Percentiles rank a stretch among this genome's conserved stretches.
phyloP scores from a whole-genome alignment of 2,113 vertebrate genomes.

The Grantiella picta region DNA sequence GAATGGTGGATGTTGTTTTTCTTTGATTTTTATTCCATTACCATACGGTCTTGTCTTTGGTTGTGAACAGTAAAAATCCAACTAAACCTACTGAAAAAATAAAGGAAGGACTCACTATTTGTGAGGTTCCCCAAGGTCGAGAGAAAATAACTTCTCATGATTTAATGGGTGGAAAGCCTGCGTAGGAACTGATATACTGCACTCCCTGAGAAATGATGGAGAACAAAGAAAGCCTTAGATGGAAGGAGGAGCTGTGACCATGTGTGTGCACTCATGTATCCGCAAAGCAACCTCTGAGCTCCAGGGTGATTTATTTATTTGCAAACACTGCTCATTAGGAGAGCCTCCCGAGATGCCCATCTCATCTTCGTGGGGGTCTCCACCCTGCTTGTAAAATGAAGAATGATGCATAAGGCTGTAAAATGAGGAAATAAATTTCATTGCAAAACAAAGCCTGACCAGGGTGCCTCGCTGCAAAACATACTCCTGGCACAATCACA shows the following conservation, averaged over 20 bases:
- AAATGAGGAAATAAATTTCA: constrained; percentile 23
- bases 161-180: neutral
- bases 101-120: neutral
- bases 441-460: neutral
- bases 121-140: neutral
- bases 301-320: neutral
- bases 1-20: neutral
- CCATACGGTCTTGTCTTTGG: neutral
- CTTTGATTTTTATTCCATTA: neutral
- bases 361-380: neutral
- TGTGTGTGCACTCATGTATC: neutral
- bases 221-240: neutral
- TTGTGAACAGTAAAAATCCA: neutral
- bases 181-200: neutral
- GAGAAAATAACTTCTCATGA: neutral
- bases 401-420: neutral
- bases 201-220: neutral
- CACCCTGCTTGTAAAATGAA: neutral
- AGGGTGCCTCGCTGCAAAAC: neutral
- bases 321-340: neutral
- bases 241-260: neutral
- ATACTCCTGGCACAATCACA: neutral
- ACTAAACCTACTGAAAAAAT: neutral
- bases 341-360: neutral
- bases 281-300: neutral